Percentiles rank a stretch among this genome's conserved stretches.
These are phyloP conservation scores for Hermodice carunculata DNA, from an alignment of 2,888 invertebrate species.

Conservation along the genomic window DNA sequence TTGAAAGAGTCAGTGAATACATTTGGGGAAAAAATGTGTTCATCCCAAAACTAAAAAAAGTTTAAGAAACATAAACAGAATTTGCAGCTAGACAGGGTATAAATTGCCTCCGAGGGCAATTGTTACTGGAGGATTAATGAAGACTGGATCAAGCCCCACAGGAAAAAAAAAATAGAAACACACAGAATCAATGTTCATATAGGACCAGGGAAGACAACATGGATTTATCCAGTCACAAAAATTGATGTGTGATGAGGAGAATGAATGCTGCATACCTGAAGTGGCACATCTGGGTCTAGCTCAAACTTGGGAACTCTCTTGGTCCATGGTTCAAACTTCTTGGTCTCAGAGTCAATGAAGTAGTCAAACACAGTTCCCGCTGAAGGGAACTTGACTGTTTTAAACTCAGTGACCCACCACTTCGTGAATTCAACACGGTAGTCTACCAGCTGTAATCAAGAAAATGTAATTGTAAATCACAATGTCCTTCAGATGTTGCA, in stretches of 20 bases:
- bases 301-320: slow-evolving; percentile 92
- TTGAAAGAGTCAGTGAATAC: too few relatives aligned
- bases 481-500: too few relatives aligned
- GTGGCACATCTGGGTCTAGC: slow-evolving; percentile 89
- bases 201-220: neutral
- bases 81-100: too few relatives aligned
- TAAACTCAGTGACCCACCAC: slow-evolving; percentile 98
- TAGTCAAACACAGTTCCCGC: slow-evolving; percentile 96
- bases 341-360: slow-evolving; percentile 90
- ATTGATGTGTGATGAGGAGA: too few relatives aligned
- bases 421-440: slow-evolving; percentile 96
- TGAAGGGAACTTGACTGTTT: slow-evolving; percentile 90
- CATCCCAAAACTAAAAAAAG: too few relatives aligned
- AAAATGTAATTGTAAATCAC: too few relatives aligned
- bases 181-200: neutral
- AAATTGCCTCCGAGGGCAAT: too few relatives aligned
- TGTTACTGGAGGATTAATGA: neutral
- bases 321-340: slow-evolving; percentile 90
- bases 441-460: slow-evolving; percentile 84
- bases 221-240: too few relatives aligned
- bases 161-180: neutral
- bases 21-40: too few relatives aligned
- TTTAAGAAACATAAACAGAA: too few relatives aligned
- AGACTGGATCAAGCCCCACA: neutral
- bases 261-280: slow-evolving; percentile 76